Conservation (phyloP, 2,113 vertebrate genomes). For the Atrichornis clamosus region DNA sequence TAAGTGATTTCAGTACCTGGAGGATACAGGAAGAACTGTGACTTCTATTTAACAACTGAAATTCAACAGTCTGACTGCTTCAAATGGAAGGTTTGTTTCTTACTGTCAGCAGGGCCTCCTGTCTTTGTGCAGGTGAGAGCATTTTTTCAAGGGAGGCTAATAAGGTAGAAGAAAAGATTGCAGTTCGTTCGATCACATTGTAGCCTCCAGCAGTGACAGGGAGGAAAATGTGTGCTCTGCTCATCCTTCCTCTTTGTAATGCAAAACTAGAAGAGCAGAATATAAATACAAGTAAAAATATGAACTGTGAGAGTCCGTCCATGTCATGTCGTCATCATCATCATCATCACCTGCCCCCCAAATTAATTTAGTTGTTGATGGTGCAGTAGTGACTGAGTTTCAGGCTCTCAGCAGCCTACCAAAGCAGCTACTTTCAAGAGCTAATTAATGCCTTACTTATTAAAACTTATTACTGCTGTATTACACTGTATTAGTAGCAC, state of each 20-base stretch:
- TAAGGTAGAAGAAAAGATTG: neutral
- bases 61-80: neutral
- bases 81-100: neutral
- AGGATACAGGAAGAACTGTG: neutral
- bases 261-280: neutral
- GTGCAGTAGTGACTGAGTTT: neutral
- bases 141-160: conserved; percentile 21
- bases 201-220: neutral
- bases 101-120: neutral
- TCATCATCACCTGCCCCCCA: neutral
- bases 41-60: neutral
- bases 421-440: neutral
- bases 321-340: fast-evolving
- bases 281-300: neutral
- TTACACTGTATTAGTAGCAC: neutral
- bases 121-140: neutral
- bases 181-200: neutral
- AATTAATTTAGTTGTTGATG: neutral
- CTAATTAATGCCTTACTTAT: neutral
- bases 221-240: neutral
- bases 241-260: neutral
- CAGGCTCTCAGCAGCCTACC: neutral
- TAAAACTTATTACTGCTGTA: neutral
- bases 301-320: neutral
- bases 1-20: neutral